Percentiles rank a stretch among this genome's conserved stretches.
Evolutionary conservation across 1,140 invertebrate genomes (phyloP).

Genomic region (Cherax destructor): DNA sequence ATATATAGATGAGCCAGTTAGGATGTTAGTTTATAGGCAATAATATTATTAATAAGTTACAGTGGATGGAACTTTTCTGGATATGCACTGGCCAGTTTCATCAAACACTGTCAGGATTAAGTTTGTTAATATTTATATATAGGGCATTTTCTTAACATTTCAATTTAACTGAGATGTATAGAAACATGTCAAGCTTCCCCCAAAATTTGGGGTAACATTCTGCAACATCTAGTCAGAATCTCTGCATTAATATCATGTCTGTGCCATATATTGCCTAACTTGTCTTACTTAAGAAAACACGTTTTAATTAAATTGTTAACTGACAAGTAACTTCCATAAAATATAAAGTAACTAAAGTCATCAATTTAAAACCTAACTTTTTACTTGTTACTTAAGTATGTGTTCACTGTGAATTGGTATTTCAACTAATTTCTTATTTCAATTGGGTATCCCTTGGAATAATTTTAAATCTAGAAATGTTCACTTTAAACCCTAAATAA

Average conservation of each 20-base stretch:
- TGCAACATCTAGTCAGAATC: conserved; percentile 64
- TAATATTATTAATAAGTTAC: conserved; percentile 14
- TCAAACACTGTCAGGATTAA: conserved; percentile 40
- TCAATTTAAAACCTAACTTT: background rate
- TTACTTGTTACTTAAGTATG: background rate
- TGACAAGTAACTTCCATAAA: background rate
- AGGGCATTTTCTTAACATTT: conserved; percentile 16
- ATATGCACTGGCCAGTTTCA: conserved; percentile 1
- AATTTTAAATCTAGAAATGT: background rate
- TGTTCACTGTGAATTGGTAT: background rate
- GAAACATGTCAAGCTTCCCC: background rate
- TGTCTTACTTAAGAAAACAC: conserved; percentile 12
- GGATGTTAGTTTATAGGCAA: conserved; percentile 21
- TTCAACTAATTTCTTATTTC: background rate
- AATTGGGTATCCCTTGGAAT: background rate
- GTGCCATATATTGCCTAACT: conserved; percentile 57
- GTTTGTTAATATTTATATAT: conserved; percentile 15
- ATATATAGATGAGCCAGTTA: conserved; percentile 37
- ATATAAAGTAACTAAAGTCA: background rate
- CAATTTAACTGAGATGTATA: conserved; percentile 18
- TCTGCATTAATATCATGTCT: conserved; percentile 35
- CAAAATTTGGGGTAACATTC: background rate
- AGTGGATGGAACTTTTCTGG: conserved; percentile 1
- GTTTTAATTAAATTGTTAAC: too few relatives aligned
- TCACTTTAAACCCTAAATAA: background rate